phyloP scores from a whole-genome alignment of 2,888 invertebrate species.

The Lottia gigantea region DNA sequence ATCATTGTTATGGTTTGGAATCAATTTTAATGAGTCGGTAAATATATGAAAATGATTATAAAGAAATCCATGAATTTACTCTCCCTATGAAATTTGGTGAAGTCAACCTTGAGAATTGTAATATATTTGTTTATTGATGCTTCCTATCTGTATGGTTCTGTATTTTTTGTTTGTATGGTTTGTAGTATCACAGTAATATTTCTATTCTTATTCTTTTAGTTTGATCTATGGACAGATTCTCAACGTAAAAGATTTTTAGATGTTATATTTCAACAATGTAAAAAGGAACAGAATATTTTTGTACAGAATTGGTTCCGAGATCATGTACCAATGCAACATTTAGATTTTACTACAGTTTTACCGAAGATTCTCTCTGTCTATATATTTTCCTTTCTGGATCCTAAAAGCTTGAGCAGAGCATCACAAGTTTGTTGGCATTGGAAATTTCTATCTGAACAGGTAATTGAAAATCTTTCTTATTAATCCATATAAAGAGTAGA shows the following conservation, averaged over 20 bases:
- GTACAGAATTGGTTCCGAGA: constrained; percentile 64
- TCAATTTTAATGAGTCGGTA: too few relatives aligned
- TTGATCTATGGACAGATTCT: constrained; percentile 67
- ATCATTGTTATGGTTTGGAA: too few relatives aligned
- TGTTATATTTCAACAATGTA: constrained; percentile 59
- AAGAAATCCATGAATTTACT: too few relatives aligned
- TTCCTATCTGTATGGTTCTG: too few relatives aligned
- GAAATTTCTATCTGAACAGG: constrained; percentile 67
- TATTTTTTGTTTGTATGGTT: too few relatives aligned
- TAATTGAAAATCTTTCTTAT: constrained; percentile 25
- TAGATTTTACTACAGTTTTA: constrained; percentile 62
- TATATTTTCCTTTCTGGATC: constrained; percentile 66
- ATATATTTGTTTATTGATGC: too few relatives aligned
- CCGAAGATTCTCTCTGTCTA: constrained; percentile 63
- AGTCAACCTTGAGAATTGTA: too few relatives aligned
- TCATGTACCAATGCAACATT: constrained; percentile 57
- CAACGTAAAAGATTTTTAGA: constrained; percentile 64
- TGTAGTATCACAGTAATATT: too few relatives aligned
- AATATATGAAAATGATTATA: too few relatives aligned
- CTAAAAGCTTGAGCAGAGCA: constrained; percentile 61
- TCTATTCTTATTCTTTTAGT: constrained; percentile 44
- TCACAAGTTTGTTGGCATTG: constrained; percentile 65
- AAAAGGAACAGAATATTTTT: constrained; percentile 57
- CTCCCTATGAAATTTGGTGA: too few relatives aligned
- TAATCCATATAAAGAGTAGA: too few relatives aligned